A percentile compares a stretch with the other conserved stretches of the same genome.
Evolutionary conservation across 2,888 invertebrate species (phyloP).

Genomic region (Odontomyia ornata): DNA sequence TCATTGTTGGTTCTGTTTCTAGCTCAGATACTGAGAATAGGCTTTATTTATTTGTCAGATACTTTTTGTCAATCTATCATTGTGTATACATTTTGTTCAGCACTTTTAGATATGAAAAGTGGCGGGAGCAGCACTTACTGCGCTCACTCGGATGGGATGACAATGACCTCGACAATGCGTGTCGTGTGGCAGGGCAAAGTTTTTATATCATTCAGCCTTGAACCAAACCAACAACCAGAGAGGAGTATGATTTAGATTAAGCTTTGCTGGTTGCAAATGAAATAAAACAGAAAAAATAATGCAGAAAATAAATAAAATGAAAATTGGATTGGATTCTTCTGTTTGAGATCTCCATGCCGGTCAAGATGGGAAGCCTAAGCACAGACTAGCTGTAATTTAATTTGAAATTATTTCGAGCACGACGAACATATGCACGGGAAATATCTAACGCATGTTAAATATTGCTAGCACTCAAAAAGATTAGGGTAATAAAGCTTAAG

Average conservation of each 20-base stretch:
- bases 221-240: slow-evolving; percentile 21
- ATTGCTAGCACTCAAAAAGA: neutral
- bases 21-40: neutral
- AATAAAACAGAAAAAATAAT: no score
- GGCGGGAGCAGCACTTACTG: neutral
- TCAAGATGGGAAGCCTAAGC: no score
- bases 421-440: neutral
- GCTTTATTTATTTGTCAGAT: neutral
- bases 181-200: slow-evolving; percentile 42
- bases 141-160: slow-evolving; percentile 5
- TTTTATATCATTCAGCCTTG: slow-evolving; percentile 41
- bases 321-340: no score
- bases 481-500: no score
- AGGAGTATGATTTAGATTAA: slow-evolving; percentile 8
- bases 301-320: no score
- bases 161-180: slow-evolving; percentile 42
- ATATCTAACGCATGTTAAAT: neutral
- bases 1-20: neutral
- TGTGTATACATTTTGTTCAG: neutral
- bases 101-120: neutral
- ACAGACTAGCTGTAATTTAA: no score
- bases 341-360: no score
- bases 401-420: no score
- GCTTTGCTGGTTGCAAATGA: neutral
- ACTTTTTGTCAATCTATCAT: neutral